Conservation (phyloP, 2,888 invertebrate genomes). For the Agrotis ipsilon region DNA sequence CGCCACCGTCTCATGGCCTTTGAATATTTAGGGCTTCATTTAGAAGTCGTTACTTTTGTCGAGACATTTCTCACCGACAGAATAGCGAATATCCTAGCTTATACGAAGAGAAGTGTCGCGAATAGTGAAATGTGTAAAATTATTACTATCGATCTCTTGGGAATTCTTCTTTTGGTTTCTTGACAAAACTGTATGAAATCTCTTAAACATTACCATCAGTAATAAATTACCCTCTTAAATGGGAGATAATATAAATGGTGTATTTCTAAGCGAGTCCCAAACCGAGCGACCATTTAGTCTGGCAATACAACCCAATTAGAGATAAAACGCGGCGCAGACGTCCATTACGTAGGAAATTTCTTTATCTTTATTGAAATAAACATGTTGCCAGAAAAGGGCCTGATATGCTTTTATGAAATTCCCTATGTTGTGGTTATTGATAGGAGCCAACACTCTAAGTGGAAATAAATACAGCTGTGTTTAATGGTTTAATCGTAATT, state of each 20-base stretch:
- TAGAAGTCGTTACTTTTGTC: conserved; percentile 13
- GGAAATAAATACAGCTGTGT: conserved; percentile 31
- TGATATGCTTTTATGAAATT: conserved; percentile 53
- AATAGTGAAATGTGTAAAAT: conserved; percentile 2
- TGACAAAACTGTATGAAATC: conserved; percentile 2
- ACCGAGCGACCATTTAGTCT: conserved; percentile 63
- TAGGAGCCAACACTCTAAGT: conserved; percentile 32
- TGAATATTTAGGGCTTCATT: conserved; percentile 34
- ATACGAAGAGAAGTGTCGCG: conserved; percentile 5
- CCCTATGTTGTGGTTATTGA: conserved; percentile 47
- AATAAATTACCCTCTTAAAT: conserved; percentile 51
- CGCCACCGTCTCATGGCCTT: conserved; percentile 20
- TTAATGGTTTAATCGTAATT: conserved; percentile 6
- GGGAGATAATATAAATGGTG: conserved; percentile 58
- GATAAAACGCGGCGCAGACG: conserved; percentile 69
- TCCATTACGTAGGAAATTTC: conserved; percentile 69
- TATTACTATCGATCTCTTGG: neutral
- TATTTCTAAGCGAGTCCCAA: conserved; percentile 50
- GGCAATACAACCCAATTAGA: conserved; percentile 71
- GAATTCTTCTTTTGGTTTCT: neutral
- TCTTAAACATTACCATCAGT: conserved; percentile 34
- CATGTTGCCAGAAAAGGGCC: conserved; percentile 64
- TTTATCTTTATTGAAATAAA: conserved; percentile 74
- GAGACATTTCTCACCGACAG: conserved; percentile 10
- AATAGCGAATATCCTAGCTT: neutral